phyloP scores from a whole-genome alignment of 2,113 vertebrate genomes.

The Lontra canadensis region DNA sequence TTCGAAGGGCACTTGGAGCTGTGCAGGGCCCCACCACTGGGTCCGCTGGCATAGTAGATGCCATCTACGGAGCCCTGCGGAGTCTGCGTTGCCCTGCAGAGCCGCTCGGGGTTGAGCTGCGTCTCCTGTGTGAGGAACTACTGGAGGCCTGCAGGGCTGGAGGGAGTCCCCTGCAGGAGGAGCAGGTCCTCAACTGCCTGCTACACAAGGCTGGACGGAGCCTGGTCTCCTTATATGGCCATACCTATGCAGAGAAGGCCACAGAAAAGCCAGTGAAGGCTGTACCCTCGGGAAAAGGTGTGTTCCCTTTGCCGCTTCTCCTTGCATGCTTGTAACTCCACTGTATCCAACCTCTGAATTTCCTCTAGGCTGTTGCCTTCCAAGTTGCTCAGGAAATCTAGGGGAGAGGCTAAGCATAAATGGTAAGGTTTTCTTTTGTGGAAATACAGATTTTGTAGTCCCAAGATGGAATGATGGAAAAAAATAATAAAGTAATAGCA shows the following conservation, averaged over 20 bases:
- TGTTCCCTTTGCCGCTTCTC: conserved; percentile 53
- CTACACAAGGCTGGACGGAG: conserved; percentile 84
- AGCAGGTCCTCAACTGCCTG: conserved; percentile 89
- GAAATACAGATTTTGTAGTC: background rate
- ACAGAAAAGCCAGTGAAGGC: conserved; percentile 84
- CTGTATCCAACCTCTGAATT: background rate
- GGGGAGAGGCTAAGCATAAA: background rate
- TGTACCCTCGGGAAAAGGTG: conserved; percentile 86
- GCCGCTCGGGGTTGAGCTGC: conserved; percentile 82
- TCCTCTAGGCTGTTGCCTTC: background rate
- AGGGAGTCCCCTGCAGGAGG: conserved; percentile 86
- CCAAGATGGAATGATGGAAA: background rate
- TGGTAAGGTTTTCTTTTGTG: background rate
- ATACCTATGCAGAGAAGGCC: conserved; percentile 85
- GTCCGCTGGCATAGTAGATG: conserved; percentile 79
- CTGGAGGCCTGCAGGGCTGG: conserved; percentile 85
- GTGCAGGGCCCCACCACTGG: conserved; percentile 72
- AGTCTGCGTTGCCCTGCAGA: conserved; percentile 86
- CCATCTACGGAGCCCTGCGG: conserved; percentile 87
- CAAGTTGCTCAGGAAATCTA: background rate
- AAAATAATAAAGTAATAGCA: background rate
- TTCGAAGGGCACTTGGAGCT: conserved; percentile 82
- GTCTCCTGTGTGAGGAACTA: conserved; percentile 88
- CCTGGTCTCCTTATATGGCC: conserved; percentile 87
- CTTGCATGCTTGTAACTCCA: background rate